Conservation (phyloP, 1,140 invertebrate genomes). For the Platorchestia sp. region DNA sequence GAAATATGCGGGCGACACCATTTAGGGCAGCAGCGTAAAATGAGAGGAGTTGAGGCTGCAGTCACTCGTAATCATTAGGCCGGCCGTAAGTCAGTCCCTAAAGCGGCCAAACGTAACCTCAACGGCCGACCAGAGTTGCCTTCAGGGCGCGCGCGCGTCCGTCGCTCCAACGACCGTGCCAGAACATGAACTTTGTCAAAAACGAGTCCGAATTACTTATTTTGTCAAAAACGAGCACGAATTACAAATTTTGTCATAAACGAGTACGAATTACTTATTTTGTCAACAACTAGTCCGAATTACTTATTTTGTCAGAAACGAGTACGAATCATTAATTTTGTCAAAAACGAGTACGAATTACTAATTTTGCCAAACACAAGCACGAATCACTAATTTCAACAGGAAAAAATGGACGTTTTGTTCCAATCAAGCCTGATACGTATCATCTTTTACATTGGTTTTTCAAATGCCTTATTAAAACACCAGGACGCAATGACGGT, state of each 20-base stretch:
- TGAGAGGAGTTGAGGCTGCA: not conserved
- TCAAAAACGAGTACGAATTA: not conserved
- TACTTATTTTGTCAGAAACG: no score
- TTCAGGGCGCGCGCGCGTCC: not conserved
- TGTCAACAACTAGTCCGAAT: no score
- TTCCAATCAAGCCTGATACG: no score
- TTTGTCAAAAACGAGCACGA: not conserved
- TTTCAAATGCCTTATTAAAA: no score
- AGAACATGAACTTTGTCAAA: not conserved
- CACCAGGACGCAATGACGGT: no score
- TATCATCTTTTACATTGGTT: no score
- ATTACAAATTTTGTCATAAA: not conserved
- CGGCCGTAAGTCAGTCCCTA: not conserved
- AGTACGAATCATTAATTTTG: no score
- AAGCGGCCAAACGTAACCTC: not conserved
- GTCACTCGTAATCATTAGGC: conserved; percentile 36
- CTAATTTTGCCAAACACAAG: not conserved
- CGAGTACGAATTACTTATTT: no score
- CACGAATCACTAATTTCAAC: no score
- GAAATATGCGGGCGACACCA: not conserved
- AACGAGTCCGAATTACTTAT: not conserved
- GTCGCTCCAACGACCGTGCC: not conserved
- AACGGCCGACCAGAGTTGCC: not conserved
- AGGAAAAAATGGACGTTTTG: no score
- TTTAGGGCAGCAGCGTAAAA: not conserved